phyloP scores from a whole-genome alignment of 92 coral and sea anemone genomes.

The Epizoanthus ramosus region DNA sequence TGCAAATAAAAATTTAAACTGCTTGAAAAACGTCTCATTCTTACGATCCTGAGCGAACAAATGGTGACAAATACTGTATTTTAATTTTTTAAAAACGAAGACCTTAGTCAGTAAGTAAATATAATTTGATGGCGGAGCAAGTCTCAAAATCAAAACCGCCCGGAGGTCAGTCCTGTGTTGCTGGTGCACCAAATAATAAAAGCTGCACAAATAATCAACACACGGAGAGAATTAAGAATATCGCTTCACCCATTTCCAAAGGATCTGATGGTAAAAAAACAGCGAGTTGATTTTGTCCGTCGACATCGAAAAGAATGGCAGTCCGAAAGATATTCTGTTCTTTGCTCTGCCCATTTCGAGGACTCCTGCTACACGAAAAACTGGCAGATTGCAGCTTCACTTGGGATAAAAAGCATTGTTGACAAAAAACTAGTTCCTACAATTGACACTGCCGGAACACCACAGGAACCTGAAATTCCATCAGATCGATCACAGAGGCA shows the following conservation, averaged over 20 bases:
- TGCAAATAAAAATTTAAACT: conserved; percentile 15
- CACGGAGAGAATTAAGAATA: conserved; percentile 21
- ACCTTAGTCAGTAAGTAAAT: background rate
- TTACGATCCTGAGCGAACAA: conserved; percentile 26
- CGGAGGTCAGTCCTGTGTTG: conserved; percentile 13
- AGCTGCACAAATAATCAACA: conserved; percentile 23
- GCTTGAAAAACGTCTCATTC: conserved; percentile 32
- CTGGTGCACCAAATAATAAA: conserved; percentile 30
- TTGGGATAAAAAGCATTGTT: conserved; percentile 15
- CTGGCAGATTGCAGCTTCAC: conserved; percentile 29
- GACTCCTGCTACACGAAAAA: conserved; percentile 38
- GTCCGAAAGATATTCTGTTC: background rate
- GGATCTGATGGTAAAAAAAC: conserved; percentile 5
- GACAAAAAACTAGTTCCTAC: conserved; percentile 37
- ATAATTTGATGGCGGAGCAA: background rate
- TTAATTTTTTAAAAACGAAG: too few relatives aligned
- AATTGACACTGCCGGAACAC: conserved; percentile 35
- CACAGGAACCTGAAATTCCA: conserved; percentile 15
- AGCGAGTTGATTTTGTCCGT: conserved; percentile 29
- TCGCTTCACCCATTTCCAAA: conserved; percentile 34
- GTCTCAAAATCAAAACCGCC: background rate
- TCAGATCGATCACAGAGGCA: too few relatives aligned
- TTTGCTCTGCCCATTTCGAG: conserved; percentile 43
- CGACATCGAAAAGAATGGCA: conserved; percentile 27
- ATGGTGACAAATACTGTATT: conserved; percentile 31